Base-by-base conservation (phyloP, 1,140 invertebrate species). In the Camponotus floridanus region DNA sequence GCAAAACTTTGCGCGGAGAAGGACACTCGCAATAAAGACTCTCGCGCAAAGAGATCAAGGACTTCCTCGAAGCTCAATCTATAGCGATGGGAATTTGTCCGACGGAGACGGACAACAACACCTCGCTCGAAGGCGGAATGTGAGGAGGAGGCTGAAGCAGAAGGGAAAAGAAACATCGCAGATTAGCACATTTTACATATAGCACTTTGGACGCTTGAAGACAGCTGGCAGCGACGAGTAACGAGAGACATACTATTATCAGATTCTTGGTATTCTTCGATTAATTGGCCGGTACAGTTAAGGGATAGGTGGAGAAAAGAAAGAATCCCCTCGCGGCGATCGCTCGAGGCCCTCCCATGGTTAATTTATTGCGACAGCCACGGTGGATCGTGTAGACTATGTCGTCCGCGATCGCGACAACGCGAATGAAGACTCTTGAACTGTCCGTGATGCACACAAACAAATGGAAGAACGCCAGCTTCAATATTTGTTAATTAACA, bases 281-380 rank as follows among this genome's bases (percentile, higher is more conserved):
- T 93, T 93, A 93, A 93, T 93, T 93, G 92, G 89, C 87, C 87
- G 89, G 87, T 91, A 93, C 88, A 92, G 93, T 94, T 92, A 91
- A 86, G 87, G 57, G 59, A 76, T 42, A 39, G 57, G 11, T 33
- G 31, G 48, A 21, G 31, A 55, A 42, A 45, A 42, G 26, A 51
- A 9, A 68, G 62, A 83, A 87, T 71, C 88, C 13, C 1, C 48
- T 18, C 45, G 42, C 26, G n/a, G 88, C 76, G 87, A 92, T 92
- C 85, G 91, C 89, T 85, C 88, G 79, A 74, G 87, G 87, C 83
- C 86, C 61, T 88, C 62, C 90, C 88, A 33, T 86, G 87, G 83
- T 89, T 90, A 92, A 93, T 93, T 93, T 93, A 93, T 90, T 91
- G 91, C 92, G 85, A 67, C 61, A 59, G 59, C 57, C n/a, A 76